A percentile compares a stretch with the other conserved stretches of the same genome.
Evolutionary conservation across 2,113 vertebrate genomes (phyloP).

Genomic region (Nesogale talazaci): DNA sequence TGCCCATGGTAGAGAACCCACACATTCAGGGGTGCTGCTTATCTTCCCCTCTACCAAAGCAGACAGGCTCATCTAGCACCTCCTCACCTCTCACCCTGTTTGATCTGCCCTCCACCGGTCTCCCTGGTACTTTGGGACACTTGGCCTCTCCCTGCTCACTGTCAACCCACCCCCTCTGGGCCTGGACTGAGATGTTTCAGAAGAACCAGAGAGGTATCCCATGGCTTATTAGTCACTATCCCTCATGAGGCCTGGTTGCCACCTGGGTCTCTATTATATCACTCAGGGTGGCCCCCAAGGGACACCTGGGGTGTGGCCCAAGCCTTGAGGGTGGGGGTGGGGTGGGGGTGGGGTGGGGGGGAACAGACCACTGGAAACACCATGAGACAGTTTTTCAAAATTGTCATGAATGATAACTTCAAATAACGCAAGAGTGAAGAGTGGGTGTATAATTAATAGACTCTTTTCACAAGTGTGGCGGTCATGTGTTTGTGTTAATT

Average conservation of each 20-base stretch:
- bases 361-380: too few relatives aligned
- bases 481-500: too few relatives aligned
- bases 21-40: neutral
- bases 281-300: neutral
- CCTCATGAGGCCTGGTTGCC: too few relatives aligned
- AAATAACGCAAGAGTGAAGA: neutral
- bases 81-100: neutral
- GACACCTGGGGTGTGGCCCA: neutral
- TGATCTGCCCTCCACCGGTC: neutral
- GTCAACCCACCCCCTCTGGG: neutral
- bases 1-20: too few relatives aligned
- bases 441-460: neutral
- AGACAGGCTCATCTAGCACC: neutral
- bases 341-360: too few relatives aligned
- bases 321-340: neutral
- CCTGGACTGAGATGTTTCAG: neutral
- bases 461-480: neutral
- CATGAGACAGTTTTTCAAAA: neutral
- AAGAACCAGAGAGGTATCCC: neutral
- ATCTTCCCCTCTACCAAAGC: neutral
- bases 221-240: too few relatives aligned
- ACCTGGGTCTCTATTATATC: neutral
- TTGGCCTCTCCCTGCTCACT: neutral
- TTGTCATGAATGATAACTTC: neutral
- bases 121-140: neutral